Evolutionary conservation across 2,888 invertebrate genomes (phyloP).

Genomic region (Petrophora chlorosata): DNA sequence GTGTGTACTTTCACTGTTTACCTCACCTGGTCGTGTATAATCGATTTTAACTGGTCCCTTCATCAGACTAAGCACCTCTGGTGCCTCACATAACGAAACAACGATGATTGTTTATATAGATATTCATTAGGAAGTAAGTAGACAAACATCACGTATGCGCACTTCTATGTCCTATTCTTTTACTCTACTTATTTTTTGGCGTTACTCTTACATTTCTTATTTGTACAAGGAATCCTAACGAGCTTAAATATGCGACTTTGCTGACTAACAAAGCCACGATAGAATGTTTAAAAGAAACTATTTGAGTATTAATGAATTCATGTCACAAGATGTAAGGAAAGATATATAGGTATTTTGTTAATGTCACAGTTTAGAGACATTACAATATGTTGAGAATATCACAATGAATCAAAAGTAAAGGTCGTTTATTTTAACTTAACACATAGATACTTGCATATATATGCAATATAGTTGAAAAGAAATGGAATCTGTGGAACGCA

Average conservation of each 20-base stretch:
- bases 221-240: slow-evolving; percentile 8
- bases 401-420: slow-evolving; percentile 1
- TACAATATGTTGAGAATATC: slow-evolving; percentile 5
- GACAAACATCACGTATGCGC: slow-evolving; percentile 24
- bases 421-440: background rate
- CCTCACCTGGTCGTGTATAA: slow-evolving; percentile 27
- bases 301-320: slow-evolving; percentile 18
- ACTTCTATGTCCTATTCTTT: slow-evolving; percentile 14
- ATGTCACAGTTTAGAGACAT: slow-evolving; percentile 2
- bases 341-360: slow-evolving; percentile 13
- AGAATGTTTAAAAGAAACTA: slow-evolving; percentile 15
- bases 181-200: slow-evolving; percentile 14
- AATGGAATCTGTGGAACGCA: too few relatives aligned
- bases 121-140: slow-evolving; percentile 19
- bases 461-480: too few relatives aligned
- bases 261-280: slow-evolving; percentile 10
- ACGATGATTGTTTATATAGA: slow-evolving; percentile 5
- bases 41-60: slow-evolving; percentile 20
- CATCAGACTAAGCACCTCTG: slow-evolving; percentile 13
- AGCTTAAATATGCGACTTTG: slow-evolving; percentile 10
- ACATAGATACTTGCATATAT: too few relatives aligned
- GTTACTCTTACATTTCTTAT: slow-evolving; percentile 15
- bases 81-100: slow-evolving; percentile 10
- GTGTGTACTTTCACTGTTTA: slow-evolving; percentile 31
- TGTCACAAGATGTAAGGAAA: slow-evolving; percentile 16